phyloP scores from a whole-genome alignment of 2,113 vertebrate species.

The Rynchops niger region DNA sequence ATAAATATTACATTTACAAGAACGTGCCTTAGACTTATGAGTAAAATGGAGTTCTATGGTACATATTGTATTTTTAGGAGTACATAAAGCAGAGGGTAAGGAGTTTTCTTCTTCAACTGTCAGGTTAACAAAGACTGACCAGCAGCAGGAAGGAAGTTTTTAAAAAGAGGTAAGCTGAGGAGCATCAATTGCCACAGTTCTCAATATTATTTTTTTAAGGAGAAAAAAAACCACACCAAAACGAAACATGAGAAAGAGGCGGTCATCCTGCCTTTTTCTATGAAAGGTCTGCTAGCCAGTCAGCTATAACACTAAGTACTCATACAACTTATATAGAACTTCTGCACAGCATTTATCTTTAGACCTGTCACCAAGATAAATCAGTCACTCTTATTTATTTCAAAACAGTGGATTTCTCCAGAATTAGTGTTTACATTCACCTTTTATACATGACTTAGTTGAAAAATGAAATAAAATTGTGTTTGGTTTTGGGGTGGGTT shows the following conservation, averaged over 20 bases:
- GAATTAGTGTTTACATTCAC: background rate
- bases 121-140: background rate
- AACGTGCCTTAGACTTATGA: background rate
- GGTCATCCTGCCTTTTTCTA: background rate
- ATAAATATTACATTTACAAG: constrained; percentile 25
- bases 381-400: background rate
- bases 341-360: background rate
- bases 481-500: background rate
- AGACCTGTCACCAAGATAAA: background rate
- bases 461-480: background rate
- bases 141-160: background rate
- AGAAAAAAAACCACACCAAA: background rate
- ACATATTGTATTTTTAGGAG: background rate
- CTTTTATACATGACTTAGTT: background rate
- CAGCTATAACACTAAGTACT: background rate
- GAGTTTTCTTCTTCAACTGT: background rate
- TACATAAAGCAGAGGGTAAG: background rate
- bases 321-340: background rate
- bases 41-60: background rate
- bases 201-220: background rate
- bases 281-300: background rate
- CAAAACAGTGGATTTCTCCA: background rate
- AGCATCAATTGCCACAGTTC: background rate
- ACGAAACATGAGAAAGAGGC: background rate
- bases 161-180: background rate